phyloP scores from a whole-genome alignment of 2,113 vertebrate genomes.

The Ascaphus truei region DNA sequence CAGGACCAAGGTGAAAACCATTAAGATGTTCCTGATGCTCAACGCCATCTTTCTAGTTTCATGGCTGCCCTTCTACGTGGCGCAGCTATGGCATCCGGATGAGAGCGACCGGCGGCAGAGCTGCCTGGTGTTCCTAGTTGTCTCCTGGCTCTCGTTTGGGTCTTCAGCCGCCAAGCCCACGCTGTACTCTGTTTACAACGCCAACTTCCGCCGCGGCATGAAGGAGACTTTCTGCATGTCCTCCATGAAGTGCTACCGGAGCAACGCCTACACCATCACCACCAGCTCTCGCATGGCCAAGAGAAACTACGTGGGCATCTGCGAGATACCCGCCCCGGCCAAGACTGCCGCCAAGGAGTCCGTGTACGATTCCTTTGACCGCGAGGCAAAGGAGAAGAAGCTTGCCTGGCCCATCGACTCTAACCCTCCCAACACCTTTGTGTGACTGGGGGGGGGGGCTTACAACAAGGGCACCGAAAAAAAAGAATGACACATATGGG shows the following conservation, averaged over 20 bases:
- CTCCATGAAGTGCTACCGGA: constrained; percentile 93
- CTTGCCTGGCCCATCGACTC: constrained; percentile 86
- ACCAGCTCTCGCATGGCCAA: constrained; percentile 89
- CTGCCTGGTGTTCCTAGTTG: constrained; percentile 68
- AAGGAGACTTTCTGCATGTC: constrained; percentile 95
- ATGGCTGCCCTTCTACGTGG: constrained; percentile 83
- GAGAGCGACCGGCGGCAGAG: constrained; percentile 63
- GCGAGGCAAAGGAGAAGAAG: constrained; percentile 85
- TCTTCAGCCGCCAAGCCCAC: constrained; percentile 86
- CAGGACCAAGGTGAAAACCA: constrained; percentile 91
- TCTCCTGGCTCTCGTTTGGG: constrained; percentile 83
- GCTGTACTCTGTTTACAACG: constrained; percentile 81
- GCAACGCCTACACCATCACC: constrained; percentile 93
- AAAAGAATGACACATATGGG: background rate
- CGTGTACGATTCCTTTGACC: constrained; percentile 80
- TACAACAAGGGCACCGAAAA: background rate
- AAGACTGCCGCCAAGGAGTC: constrained; percentile 76
- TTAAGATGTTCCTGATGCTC: constrained; percentile 92
- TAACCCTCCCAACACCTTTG: constrained; percentile 87
- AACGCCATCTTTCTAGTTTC: constrained; percentile 79
- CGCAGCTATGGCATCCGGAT: constrained; percentile 83
- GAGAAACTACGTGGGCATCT: constrained; percentile 88
- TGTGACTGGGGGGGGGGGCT: constrained; percentile 51
- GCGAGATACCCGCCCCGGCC: constrained; percentile 67
- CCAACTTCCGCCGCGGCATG: constrained; percentile 87